Evolutionary conservation across 2,888 invertebrate genomes (phyloP).

Genomic region (Amphipyra tragopoginis): DNA sequence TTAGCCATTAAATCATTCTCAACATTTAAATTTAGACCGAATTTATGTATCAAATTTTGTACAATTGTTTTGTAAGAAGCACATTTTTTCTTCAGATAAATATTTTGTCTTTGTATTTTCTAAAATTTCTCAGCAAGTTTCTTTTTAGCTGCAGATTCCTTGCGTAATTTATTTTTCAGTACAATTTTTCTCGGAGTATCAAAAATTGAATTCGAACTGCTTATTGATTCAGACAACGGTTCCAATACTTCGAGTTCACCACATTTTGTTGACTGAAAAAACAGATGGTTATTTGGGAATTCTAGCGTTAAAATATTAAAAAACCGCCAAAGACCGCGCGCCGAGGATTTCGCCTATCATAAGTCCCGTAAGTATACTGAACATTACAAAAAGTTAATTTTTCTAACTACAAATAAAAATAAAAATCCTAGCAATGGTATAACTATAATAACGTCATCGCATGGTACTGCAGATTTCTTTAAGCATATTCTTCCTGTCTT

Average conservation of each 20-base stretch:
- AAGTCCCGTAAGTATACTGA: no score
- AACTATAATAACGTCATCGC: no score
- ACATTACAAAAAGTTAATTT: no score
- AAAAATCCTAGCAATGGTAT: no score
- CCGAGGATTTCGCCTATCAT: no score
- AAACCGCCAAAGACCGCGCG: no score
- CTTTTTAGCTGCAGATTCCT: slow-evolving; percentile 39
- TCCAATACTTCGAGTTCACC: not conserved
- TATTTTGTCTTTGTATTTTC: slow-evolving; percentile 43
- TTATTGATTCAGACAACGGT: slow-evolving; percentile 5
- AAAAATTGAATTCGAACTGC: slow-evolving; percentile 48
- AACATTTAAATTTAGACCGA: slow-evolving; percentile 14
- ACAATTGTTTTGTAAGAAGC: slow-evolving; percentile 31
- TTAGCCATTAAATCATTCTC: slow-evolving; percentile 18
- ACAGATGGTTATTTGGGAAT: no score
- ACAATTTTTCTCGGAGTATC: slow-evolving; percentile 52
- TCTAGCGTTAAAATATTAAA: no score
- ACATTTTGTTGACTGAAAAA: no score
- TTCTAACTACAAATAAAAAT: no score
- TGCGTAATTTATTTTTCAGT: slow-evolving; percentile 17
- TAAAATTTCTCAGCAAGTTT: slow-evolving; percentile 37
- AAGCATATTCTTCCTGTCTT: not conserved
- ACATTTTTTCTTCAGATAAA: slow-evolving; percentile 41
- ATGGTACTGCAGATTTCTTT: not conserved
- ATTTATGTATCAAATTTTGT: not conserved